Evolutionary conservation across 2,888 invertebrate species (phyloP).

Genomic region (Gymnosoma rotundatum): DNA sequence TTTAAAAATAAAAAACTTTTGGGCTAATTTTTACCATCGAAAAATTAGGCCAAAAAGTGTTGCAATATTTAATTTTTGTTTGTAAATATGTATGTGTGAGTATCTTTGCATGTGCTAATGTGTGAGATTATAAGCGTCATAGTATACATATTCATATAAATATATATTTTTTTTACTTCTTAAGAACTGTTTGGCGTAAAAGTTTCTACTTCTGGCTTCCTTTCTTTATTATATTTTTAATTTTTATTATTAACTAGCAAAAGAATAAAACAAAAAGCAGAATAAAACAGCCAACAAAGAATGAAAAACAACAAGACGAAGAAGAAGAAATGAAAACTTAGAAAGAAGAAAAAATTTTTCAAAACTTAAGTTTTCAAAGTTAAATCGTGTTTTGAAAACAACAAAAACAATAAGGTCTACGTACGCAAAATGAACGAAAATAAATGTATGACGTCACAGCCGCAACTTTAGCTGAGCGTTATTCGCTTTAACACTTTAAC

Average conservation of each 20-base stretch:
- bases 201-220: conserved; percentile 41
- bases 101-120: not conserved
- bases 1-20: conserved; percentile 69
- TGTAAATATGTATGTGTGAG: not conserved
- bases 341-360: conserved; percentile 61
- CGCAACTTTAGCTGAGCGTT: conserved; percentile 31
- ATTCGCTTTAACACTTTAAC: conserved; percentile 62
- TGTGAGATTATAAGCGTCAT: conserved; percentile 26
- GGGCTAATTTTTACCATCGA: conserved; percentile 62
- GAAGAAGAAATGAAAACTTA: conserved; percentile 57
- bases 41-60: conserved; percentile 72
- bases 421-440: conserved; percentile 26
- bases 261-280: conserved; percentile 48
- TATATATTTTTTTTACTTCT: conserved; percentile 40
- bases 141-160: conserved; percentile 41
- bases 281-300: conserved; percentile 41
- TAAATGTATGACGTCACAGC: conserved; percentile 41
- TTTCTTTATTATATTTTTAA: conserved; percentile 54
- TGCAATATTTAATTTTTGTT: conserved; percentile 57
- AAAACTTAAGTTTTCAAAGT: conserved; percentile 69
- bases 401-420: conserved; percentile 26
- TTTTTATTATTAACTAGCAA: conserved; percentile 68
- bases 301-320: conserved; percentile 15
- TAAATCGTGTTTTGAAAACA: conserved; percentile 69
- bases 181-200: conserved; percentile 63